A percentile compares a stretch with the other conserved stretches of the same genome.
Evolutionary conservation across 2,113 vertebrate genomes (phyloP).

Genomic region (Upupa epops): DNA sequence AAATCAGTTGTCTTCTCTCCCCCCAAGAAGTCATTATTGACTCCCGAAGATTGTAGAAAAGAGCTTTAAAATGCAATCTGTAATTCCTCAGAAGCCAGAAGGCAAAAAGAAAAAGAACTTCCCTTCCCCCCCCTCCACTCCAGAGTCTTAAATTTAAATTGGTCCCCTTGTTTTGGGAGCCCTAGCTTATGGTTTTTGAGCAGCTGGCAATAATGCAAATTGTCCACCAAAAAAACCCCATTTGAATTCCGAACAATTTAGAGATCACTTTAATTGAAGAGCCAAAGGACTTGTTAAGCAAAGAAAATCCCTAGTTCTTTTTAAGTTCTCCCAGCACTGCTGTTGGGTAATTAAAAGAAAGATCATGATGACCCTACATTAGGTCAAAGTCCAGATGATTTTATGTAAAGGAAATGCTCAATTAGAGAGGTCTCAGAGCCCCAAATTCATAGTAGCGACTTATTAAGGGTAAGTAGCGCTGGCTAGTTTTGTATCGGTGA

Average conservation of each 20-base stretch:
- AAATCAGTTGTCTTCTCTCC: background rate
- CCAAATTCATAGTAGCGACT: background rate
- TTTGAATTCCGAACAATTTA: conserved; percentile 54
- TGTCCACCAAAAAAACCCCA: background rate
- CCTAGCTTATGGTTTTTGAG: conserved; percentile 34
- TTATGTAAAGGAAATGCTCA: conserved; percentile 41
- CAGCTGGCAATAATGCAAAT: conserved; percentile 59
- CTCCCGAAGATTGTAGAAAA: background rate
- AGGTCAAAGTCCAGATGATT: conserved; percentile 50
- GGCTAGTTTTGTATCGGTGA: background rate
- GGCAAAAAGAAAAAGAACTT: background rate
- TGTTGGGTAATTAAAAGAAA: conserved; percentile 44
- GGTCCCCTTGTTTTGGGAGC: background rate
- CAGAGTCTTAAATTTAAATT: conserved; percentile 34
- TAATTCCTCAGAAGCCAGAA: background rate
- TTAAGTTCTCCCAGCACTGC: conserved; percentile 17
- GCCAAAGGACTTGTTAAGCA: conserved; percentile 21
- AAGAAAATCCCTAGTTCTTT: conserved; percentile 41
- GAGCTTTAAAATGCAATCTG: conserved; percentile 4
- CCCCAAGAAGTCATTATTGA: background rate
- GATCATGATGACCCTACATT: conserved; percentile 32
- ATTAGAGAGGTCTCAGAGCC: background rate
- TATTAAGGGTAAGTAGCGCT: background rate
- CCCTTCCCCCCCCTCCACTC: background rate
- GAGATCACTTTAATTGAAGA: conserved; percentile 47